phyloP scores from a whole-genome alignment of 2,888 invertebrate genomes.

The Rapana venosa region DNA sequence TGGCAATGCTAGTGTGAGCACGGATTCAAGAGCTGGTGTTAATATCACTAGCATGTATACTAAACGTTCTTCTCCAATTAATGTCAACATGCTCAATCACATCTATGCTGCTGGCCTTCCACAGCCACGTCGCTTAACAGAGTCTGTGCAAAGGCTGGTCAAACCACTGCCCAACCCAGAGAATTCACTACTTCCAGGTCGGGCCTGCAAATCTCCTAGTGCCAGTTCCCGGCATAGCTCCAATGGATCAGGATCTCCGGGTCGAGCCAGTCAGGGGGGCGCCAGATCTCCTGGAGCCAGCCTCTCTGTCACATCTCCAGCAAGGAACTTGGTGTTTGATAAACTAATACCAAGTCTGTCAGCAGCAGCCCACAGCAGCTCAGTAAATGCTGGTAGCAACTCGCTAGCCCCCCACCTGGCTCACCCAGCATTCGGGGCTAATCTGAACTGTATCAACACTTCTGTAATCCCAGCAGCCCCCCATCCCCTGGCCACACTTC shows the following conservation, averaged over 20 bases:
- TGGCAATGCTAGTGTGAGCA: constrained; percentile 35
- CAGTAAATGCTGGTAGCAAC: not conserved
- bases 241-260: constrained; percentile 46
- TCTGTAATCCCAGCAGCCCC: constrained; percentile 25
- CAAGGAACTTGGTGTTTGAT: constrained; percentile 33
- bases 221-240: constrained; percentile 48
- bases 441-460: constrained; percentile 13
- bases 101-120: constrained; percentile 69
- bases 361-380: constrained; percentile 7
- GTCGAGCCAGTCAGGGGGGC: constrained; percentile 50
- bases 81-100: constrained; percentile 66
- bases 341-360: not conserved
- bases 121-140: constrained; percentile 69
- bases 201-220: constrained; percentile 55
- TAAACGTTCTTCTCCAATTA: constrained; percentile 65
- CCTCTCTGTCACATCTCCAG: constrained; percentile 7
- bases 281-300: constrained; percentile 54
- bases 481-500: constrained; percentile 16
- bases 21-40: constrained; percentile 57
- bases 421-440: not conserved
- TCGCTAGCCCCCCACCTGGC: not conserved
- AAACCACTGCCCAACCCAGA: constrained; percentile 62
- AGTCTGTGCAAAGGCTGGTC: constrained; percentile 73
- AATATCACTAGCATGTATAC: constrained; percentile 64
- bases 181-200: constrained; percentile 45